These are phyloP conservation scores for Paramuricea clavata DNA, from an alignment of 92 coral and sea anemone genomes.

Conservation along the genomic window DNA sequence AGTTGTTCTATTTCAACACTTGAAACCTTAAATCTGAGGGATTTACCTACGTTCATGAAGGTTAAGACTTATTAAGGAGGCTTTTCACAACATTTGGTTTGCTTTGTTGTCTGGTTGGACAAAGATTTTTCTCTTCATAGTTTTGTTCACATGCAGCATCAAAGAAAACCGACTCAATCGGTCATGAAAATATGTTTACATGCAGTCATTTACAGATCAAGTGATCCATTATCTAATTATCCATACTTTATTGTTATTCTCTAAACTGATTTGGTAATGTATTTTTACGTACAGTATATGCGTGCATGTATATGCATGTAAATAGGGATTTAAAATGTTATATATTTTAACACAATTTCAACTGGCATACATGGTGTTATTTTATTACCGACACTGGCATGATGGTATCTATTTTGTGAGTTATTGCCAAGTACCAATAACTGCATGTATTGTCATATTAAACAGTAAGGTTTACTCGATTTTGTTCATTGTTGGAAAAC, in stretches of 20 bases:
- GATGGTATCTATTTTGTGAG: too few species aligned
- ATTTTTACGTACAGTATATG: slow-evolving; percentile 77
- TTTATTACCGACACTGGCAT: too few species aligned
- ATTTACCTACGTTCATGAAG: neutral
- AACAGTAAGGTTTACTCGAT: neutral
- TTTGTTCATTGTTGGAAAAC: neutral
- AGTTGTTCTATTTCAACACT: too few species aligned
- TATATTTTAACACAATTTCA: neutral
- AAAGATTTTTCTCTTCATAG: neutral
- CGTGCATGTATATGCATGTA: slow-evolving; percentile 83
- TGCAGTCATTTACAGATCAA: slow-evolving; percentile 32
- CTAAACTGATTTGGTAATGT: slow-evolving; percentile 12
- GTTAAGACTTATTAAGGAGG: neutral
- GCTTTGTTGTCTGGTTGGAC: neutral
- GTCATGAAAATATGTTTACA: neutral
- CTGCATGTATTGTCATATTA: neutral
- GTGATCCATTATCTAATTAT: too few species aligned
- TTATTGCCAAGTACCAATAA: too few species aligned
- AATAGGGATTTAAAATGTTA: slow-evolving; percentile 45
- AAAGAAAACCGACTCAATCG: neutral
- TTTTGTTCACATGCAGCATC: too few species aligned
- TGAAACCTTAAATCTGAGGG: too few species aligned
- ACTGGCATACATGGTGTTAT: neutral
- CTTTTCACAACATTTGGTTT: neutral
- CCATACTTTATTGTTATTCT: neutral